Evolutionary conservation across 2,797 vertebrate genomes (phyloP).

Genomic region (Poliocrania exsul): DNA sequence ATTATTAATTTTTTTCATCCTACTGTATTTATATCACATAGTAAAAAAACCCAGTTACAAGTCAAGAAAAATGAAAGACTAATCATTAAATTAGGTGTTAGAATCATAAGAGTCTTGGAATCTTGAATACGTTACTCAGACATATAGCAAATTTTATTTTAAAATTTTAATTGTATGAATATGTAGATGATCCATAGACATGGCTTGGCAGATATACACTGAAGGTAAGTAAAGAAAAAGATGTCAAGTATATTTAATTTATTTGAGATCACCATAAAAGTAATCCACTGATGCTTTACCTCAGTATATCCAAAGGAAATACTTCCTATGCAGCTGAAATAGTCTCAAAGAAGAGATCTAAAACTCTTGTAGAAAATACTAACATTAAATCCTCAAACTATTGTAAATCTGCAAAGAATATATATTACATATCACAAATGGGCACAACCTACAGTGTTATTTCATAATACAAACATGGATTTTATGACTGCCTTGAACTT

Average conservation of each 20-base stretch:
- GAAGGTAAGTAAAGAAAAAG: background rate
- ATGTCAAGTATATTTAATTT: background rate
- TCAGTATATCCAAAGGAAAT: background rate
- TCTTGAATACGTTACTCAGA: background rate
- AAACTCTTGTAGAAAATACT: background rate
- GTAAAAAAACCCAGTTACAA: background rate
- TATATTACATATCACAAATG: background rate
- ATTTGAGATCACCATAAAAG: background rate
- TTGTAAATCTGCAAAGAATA: background rate
- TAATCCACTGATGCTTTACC: background rate
- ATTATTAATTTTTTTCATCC: background rate
- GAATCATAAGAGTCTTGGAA: background rate
- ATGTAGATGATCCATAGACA: background rate
- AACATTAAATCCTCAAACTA: background rate
- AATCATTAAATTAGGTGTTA: background rate
- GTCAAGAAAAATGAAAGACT: background rate
- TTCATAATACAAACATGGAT: background rate
- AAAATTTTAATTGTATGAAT: background rate
- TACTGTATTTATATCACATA: background rate
- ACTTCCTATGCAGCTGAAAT: background rate
- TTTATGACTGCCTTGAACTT: background rate
- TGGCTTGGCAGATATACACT: background rate
- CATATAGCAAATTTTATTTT: background rate
- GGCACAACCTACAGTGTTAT: background rate
- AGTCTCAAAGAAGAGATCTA: background rate